These are phyloP conservation scores for Microcebus murinus DNA, from an alignment of 2,113 vertebrate genomes.

Conservation along the genomic window DNA sequence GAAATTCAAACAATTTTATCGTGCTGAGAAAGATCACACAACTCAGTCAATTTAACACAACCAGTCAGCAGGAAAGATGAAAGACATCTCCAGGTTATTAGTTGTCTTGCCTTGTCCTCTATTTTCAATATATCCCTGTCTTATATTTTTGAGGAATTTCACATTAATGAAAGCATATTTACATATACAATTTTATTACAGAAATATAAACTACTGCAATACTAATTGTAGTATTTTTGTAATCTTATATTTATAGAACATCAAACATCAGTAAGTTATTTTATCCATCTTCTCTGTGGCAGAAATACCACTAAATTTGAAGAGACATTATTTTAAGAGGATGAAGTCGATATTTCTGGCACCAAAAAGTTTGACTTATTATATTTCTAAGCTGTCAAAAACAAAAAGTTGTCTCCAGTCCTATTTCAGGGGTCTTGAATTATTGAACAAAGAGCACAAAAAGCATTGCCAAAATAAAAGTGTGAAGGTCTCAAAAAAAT, in stretches of 20 bases:
- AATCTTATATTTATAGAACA: background rate
- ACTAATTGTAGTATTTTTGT: background rate
- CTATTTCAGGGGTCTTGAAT: background rate
- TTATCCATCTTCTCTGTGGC: background rate
- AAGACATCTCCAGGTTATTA: background rate
- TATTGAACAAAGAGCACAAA: background rate
- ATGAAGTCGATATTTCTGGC: conserved; percentile 25
- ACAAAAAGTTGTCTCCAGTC: conserved; percentile 9
- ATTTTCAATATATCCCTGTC: background rate
- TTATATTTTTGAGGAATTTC: background rate
- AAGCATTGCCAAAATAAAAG: background rate
- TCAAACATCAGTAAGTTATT: background rate
- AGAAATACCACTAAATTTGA: conserved; percentile 25
- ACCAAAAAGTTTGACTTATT: background rate
- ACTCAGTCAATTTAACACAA: conserved; percentile 41
- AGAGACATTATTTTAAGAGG: conserved; percentile 21
- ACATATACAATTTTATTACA: background rate
- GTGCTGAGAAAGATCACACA: conserved; percentile 57
- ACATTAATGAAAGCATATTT: background rate
- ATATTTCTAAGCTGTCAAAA: conserved; percentile 31
- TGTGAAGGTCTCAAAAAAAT: background rate
- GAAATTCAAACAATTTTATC: conserved; percentile 60
- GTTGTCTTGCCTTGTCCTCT: background rate
- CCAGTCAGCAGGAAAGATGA: conserved; percentile 34
- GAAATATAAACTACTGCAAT: background rate